Base-by-base conservation (phyloP, 2,888 invertebrate genomes). In the Tinea pellionella region DNA sequence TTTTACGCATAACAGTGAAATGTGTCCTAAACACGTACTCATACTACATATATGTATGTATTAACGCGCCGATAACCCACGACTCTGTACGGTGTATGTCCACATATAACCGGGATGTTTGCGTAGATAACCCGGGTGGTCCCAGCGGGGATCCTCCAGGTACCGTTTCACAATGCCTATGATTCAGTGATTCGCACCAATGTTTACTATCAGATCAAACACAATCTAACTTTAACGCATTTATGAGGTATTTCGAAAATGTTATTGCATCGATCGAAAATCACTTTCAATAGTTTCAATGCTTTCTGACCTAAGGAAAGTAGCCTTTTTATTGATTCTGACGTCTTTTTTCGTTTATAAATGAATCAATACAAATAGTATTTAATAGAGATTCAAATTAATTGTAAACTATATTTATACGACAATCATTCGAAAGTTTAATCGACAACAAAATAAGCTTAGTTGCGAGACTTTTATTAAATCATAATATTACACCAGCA, bases 171-270 rank as follows among this genome's bases (percentile, higher is more conserved):
- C 80, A 78, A 77, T 74, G 72, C 68, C 74, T 77, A 85, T 86
- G 83, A 83, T 75, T 86, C 79, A 80, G 74, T 75, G 78, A 80
- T 80, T 81, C 79, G 76, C 83, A 76, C 78, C 72, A 81, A 79
- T 73, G 74, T 76, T 78, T 75, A 77, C 78, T 77, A 76, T 47
- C 47, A 16, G 47, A 47, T 47, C 15, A 8, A 29, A 55, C 47
- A 47, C 47, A 16, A 47, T 47, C 47, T 47, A 47, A 15, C 47
- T 16, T 47, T 9, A 47, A 47, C 47, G 47, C 16, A 47, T 47
- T 47, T 47, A 37, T 37, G 37, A 37, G 37, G 9, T 37, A 37
- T 37, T 37, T 37, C 9, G 37, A 37, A 37, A 37, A 37, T 37
- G 37, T 37, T 37, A 37, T 37, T 37, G 37, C 9, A 37, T 37